Conservation (phyloP, 2,113 vertebrate genomes). For the Stegastes partitus region DNA sequence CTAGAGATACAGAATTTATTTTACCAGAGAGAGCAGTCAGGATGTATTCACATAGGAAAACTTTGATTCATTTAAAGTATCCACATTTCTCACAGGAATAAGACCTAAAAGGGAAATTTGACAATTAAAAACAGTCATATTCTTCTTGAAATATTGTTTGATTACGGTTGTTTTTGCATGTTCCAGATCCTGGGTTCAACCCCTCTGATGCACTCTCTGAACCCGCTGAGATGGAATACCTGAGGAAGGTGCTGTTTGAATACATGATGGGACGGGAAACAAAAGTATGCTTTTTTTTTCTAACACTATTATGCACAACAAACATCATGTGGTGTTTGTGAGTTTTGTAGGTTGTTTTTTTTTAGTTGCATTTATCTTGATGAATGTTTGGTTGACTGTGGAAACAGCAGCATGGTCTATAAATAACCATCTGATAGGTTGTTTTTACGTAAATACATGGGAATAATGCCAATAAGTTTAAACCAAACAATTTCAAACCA, state of each 20-base stretch:
- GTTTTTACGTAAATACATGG: no score
- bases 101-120: background rate
- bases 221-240: constrained; percentile 96
- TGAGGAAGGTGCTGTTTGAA: constrained; percentile 96
- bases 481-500: background rate
- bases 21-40: background rate
- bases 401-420: background rate
- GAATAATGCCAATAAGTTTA: no score
- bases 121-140: background rate
- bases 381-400: background rate
- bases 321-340: background rate
- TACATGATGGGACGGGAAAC: constrained; percentile 99
- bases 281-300: constrained; percentile 87
- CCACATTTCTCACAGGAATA: no score
- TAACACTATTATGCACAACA: background rate
- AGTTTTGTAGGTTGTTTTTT: no score
- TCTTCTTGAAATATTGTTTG: background rate
- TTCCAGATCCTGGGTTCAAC: constrained; percentile 87
- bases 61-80: background rate
- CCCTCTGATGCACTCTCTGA: constrained; percentile 85
- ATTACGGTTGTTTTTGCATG: constrained; percentile 17
- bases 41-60: no score
- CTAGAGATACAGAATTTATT: background rate
- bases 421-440: no score
- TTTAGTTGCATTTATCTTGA: no score